Conservation (phyloP, 2,113 vertebrate genomes). For the Lichenostomus cassidix region DNA sequence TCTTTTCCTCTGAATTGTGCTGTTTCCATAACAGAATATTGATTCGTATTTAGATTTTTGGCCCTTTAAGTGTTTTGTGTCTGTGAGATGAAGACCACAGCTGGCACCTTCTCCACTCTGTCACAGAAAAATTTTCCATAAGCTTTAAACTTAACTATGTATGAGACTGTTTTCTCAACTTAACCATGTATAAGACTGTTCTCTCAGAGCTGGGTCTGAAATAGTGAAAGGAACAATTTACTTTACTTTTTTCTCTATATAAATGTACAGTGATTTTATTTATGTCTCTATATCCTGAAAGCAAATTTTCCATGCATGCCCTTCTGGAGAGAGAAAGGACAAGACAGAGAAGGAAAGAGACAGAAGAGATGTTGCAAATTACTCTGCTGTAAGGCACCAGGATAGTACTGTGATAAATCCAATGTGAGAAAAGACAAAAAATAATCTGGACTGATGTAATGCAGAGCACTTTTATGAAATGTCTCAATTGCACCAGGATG, state of each 20-base stretch:
- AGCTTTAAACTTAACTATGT: neutral
- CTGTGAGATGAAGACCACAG: neutral
- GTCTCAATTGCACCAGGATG: neutral
- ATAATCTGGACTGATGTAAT: neutral
- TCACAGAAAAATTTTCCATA: neutral
- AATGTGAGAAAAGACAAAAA: neutral
- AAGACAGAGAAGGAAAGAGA: neutral
- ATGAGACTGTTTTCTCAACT: neutral
- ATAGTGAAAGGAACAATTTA: neutral
- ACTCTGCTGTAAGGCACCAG: neutral
- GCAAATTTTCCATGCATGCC: rapidly evolving
- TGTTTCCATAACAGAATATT: neutral
- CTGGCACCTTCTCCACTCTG: neutral
- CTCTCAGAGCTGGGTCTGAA: neutral
- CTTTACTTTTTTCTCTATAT: neutral
- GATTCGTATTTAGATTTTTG: neutral
- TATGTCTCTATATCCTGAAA: neutral
- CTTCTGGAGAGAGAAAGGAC: neutral
- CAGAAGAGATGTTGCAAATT: neutral
- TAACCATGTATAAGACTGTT: neutral
- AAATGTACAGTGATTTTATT: neutral
- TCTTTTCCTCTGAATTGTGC: neutral
- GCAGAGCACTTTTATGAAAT: neutral
- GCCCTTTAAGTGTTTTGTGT: neutral
- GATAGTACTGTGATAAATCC: neutral